These are phyloP conservation scores for Ctenopoma multispine DNA, from an alignment of 2,797 vertebrate genomes.

Conservation along the genomic window DNA sequence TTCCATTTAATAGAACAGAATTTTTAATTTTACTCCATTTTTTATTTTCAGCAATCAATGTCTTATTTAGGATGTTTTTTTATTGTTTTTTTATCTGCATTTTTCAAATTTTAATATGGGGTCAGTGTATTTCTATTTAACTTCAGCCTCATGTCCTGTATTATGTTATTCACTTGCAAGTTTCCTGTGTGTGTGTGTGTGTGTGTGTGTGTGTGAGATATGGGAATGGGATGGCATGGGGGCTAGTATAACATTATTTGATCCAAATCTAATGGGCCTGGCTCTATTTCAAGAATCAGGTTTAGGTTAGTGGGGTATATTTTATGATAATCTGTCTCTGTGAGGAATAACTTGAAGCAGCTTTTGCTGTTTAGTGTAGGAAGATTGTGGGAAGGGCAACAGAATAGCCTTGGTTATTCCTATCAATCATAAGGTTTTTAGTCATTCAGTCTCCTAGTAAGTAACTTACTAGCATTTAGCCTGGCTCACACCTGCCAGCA, in stretches of 20 bases:
- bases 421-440: slow-evolving; percentile 24
- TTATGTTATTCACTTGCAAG: not conserved
- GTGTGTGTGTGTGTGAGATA: slow-evolving; percentile 68
- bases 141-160: slow-evolving; percentile 28
- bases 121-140: slow-evolving; percentile 76
- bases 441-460: slow-evolving; percentile 1
- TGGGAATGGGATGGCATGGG: slow-evolving; percentile 42
- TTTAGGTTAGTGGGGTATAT: not conserved
- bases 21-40: not conserved
- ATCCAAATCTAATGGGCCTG: slow-evolving; percentile 73
- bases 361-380: slow-evolving; percentile 31
- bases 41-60: slow-evolving; percentile 20
- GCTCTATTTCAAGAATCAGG: slow-evolving; percentile 16
- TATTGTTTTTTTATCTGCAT: not conserved
- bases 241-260: slow-evolving; percentile 72
- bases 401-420: slow-evolving; percentile 53
- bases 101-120: not conserved
- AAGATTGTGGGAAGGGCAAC: slow-evolving; percentile 19
- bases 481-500: slow-evolving; percentile 35
- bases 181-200: not conserved
- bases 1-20: slow-evolving; percentile 14
- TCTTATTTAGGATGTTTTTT: not conserved
- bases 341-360: slow-evolving; percentile 15
- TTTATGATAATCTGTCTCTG: slow-evolving; percentile 13
- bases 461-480: slow-evolving; percentile 15